Percentiles rank a stretch among this genome's conserved stretches.
Conservation (phyloP, 2,797 vertebrate genomes). For the Trachurus trachurus region DNA sequence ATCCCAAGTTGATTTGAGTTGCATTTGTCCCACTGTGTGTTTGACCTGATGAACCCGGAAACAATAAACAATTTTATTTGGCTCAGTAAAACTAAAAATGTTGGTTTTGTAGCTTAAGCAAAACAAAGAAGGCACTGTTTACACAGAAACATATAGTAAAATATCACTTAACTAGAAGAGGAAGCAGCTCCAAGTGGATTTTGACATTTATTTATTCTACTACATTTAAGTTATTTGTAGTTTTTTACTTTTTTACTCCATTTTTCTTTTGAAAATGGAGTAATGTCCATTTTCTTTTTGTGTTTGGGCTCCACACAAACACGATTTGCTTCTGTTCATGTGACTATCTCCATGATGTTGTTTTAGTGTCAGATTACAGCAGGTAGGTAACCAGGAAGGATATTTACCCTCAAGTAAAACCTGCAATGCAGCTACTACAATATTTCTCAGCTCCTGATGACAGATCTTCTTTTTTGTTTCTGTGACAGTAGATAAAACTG, state of each 20-base stretch:
- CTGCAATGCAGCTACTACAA: not conserved
- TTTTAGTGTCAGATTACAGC: conserved; percentile 7
- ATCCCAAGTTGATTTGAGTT: not conserved
- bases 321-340: not conserved
- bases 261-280: not conserved
- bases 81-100: conserved; percentile 9
- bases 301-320: not conserved
- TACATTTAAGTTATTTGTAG: not conserved
- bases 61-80: not conserved
- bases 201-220: not conserved
- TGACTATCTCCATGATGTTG: not conserved
- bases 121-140: conserved; percentile 3
- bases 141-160: conserved; percentile 1
- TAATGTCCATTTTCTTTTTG: not conserved
- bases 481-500: not conserved
- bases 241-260: too few species aligned
- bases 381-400: not conserved
- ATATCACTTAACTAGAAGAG: not conserved
- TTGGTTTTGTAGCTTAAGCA: conserved; percentile 29
- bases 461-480: not conserved
- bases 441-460: conserved; percentile 15
- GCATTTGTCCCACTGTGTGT: conserved; percentile 2
- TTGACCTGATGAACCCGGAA: not conserved
- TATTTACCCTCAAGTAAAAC: not conserved
- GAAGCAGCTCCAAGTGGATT: not conserved